Conservation (phyloP, 1,140 invertebrate species). For the Trachymyrmex cornetzi region DNA sequence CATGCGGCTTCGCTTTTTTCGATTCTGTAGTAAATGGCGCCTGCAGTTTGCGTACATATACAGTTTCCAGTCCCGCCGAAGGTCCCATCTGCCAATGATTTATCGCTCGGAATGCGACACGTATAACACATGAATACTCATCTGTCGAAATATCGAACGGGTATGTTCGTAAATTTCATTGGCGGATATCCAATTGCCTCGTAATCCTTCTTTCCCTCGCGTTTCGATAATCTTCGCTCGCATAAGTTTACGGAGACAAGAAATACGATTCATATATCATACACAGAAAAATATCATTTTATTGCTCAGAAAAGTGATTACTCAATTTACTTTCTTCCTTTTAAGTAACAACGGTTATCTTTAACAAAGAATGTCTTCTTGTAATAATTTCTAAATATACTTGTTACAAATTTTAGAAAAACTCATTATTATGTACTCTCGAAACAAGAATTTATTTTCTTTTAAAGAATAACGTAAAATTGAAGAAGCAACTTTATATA, state of each 20-base stretch:
- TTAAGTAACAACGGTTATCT: too few species aligned
- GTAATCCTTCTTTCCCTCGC: background rate
- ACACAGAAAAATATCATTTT: too few species aligned
- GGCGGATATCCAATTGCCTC: conserved; percentile 32
- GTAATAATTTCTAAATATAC: too few species aligned
- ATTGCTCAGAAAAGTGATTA: too few species aligned
- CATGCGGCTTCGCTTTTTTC: conserved; percentile 8
- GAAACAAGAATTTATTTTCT: too few species aligned
- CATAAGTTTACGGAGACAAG: background rate
- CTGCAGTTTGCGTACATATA: conserved; percentile 36
- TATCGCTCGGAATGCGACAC: conserved; percentile 33
- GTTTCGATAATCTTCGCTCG: background rate
- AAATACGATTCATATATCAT: too few species aligned
- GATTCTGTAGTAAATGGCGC: conserved; percentile 11
- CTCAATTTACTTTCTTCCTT: too few species aligned
- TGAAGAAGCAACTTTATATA: too few species aligned
- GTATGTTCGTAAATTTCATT: conserved; percentile 33
- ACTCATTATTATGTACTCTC: too few species aligned
- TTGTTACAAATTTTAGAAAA: too few species aligned
- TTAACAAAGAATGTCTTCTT: too few species aligned
- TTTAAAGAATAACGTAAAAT: too few species aligned
- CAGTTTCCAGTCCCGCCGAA: conserved; percentile 24
- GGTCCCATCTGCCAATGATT: conserved; percentile 40
- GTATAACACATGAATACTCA: background rate
- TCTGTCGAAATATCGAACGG: conserved; percentile 22